Base-by-base conservation (phyloP, 1,140 invertebrate species). In the Nasonia longicornis region DNA sequence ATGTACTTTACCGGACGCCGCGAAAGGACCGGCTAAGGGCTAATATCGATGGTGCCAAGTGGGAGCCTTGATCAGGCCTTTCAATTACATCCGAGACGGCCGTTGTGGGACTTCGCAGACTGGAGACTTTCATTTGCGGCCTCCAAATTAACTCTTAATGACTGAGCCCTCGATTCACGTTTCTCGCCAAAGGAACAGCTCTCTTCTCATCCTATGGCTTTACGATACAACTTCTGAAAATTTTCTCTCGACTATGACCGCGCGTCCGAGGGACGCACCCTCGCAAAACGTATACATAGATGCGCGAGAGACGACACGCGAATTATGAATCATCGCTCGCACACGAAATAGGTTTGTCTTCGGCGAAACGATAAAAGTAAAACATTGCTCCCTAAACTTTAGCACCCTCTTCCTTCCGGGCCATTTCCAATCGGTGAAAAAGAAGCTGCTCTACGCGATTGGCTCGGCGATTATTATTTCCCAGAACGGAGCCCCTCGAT, bases 391-490 rank as follows among this genome's bases (percentile, higher is more conserved):
- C 26, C 29, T 58, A 71, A 81, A 79, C 20, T 64, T 80, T 75
- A 31, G 26, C 26, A 66, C 75, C 77, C 79, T 77, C 48, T 78
- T 83, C 26, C 67, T 84, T 79, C 75, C 80, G 71, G 58, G 16
- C 69, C 74, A 76, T 82, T 74, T 73, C 80, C 75, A 84, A 82
- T 81, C 38, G 80, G 6, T 14, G 66, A 80, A 75, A 63, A 75
- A 73, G 48, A 48, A 74, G 31, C 10, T 26, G 26, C 52, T 31
- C 16, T 64, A 52, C 20, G n/a, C 42, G 71, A 31, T 6, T 66
- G 35, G 22, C n/a, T 66, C 38, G 63, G 12, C 64, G 66, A 81
- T 81, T 71, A 76, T 81, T 71, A 71, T 81, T 70, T 80, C n/a
- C 63, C 2, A 69, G 58, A 42, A 42, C 38, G 38, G 31, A 16